Conservation (phyloP, 1,140 invertebrate species). For the Saccostrea echinata region DNA sequence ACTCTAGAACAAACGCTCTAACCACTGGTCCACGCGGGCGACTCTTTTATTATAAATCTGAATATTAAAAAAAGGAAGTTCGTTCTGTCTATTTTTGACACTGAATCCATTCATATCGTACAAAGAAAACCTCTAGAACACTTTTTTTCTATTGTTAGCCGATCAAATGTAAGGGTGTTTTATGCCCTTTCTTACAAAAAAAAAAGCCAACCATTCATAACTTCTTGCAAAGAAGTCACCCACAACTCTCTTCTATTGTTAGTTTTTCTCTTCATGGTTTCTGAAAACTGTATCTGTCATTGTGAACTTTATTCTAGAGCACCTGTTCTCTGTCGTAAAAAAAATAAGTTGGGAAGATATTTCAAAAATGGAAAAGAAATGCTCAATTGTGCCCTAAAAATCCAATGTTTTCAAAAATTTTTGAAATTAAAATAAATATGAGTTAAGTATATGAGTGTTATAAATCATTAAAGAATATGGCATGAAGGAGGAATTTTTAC, state of each 20-base stretch:
- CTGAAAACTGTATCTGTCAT: neutral
- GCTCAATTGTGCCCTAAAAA: too few relatives aligned
- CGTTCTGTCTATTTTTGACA: neutral
- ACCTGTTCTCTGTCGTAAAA: neutral
- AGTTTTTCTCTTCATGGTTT: neutral
- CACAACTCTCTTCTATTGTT: neutral
- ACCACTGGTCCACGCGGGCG: too few relatives aligned
- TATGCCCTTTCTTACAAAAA: neutral
- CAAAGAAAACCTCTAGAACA: neutral
- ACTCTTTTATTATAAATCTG: too few relatives aligned
- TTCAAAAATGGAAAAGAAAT: neutral
- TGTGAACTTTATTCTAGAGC: neutral
- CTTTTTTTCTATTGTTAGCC: neutral
- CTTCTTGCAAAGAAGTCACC: neutral
- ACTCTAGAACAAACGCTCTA: too few relatives aligned
- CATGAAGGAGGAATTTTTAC: too few relatives aligned
- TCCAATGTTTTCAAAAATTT: too few relatives aligned
- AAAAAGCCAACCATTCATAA: too few relatives aligned
- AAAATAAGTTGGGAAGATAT: constrained; percentile 15
- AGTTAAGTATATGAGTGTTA: too few relatives aligned
- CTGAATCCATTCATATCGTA: neutral
- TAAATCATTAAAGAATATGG: too few relatives aligned
- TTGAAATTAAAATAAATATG: too few relatives aligned
- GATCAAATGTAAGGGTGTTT: neutral
- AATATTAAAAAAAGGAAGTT: neutral